Percentiles rank a stretch among this genome's conserved stretches.
phyloP scores from a whole-genome alignment of 2,888 invertebrate species.

The Endomychus coccineus region DNA sequence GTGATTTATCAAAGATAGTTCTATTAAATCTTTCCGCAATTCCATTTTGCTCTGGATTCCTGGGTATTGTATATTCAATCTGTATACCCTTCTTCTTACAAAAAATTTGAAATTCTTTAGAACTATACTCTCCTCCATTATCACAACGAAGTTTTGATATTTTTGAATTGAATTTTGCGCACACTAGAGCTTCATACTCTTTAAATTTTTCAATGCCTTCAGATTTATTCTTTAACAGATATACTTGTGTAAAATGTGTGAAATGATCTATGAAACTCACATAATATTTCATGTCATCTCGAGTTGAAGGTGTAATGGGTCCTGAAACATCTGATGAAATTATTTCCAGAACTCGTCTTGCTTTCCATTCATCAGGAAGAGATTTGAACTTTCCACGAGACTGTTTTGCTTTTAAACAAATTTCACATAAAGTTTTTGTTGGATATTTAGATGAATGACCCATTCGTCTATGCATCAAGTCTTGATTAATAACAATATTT shows the following conservation, averaged over 20 bases:
- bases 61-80: conserved; percentile 4
- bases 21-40: conserved; percentile 6
- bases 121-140: conserved; percentile 4
- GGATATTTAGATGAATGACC: conserved; percentile 3
- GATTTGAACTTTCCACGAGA: conserved; percentile 4
- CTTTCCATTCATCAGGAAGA: conserved; percentile 1
- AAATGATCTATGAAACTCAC: conserved; percentile 25
- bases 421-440: conserved; percentile 2
- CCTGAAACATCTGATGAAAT: conserved; percentile 18
- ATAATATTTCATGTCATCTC: conserved; percentile 21
- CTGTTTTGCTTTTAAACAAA: conserved; percentile 14
- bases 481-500: too few species aligned
- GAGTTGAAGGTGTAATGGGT: conserved; percentile 19
- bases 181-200: conserved; percentile 16
- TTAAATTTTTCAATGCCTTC: conserved; percentile 21
- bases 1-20: conserved; percentile 4
- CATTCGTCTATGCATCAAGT: conserved; percentile 13
- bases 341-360: neutral
- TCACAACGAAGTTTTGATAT: conserved; percentile 5
- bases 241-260: too few species aligned
- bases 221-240: too few species aligned
- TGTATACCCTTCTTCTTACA: neutral
- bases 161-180: conserved; percentile 4
- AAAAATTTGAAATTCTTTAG: conserved; percentile 1
- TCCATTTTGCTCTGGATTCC: conserved; percentile 6